Conservation (phyloP, 2,113 vertebrate genomes). For the Verasper variegatus region DNA sequence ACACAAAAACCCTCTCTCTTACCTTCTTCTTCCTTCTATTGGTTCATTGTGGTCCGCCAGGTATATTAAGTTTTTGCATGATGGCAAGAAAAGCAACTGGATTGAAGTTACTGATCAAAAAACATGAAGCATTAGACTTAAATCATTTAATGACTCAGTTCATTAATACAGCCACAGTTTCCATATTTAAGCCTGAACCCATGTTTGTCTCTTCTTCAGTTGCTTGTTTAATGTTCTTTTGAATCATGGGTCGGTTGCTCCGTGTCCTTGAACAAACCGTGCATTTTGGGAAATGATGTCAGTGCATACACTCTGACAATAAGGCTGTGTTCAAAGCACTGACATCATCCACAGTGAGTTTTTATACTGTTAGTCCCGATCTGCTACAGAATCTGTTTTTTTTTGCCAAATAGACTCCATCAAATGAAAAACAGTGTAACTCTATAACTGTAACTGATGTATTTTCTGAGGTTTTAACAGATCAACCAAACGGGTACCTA, state of each 20-base stretch:
- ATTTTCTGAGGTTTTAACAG: not conserved
- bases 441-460: not conserved
- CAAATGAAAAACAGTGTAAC: not conserved
- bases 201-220: not conserved
- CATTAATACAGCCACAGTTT: not conserved
- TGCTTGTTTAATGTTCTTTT: not conserved
- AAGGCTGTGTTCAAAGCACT: not conserved
- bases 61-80: constrained; percentile 10
- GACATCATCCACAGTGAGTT: not conserved
- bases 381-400: not conserved
- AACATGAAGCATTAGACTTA: not conserved
- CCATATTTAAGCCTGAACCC: not conserved
- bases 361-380: not conserved
- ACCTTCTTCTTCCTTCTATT: too few species aligned
- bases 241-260: not conserved
- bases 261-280: not conserved
- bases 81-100: not conserved
- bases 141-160: not conserved
- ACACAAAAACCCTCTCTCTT: not conserved
- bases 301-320: constrained; percentile 5
- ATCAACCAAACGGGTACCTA: not conserved
- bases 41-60: not conserved
- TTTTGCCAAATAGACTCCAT: not conserved
- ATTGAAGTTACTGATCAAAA: not conserved
- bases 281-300: not conserved